Evolutionary conservation across 2,797 vertebrate genomes (phyloP).

Genomic region (Tamandua tetradactyla): DNA sequence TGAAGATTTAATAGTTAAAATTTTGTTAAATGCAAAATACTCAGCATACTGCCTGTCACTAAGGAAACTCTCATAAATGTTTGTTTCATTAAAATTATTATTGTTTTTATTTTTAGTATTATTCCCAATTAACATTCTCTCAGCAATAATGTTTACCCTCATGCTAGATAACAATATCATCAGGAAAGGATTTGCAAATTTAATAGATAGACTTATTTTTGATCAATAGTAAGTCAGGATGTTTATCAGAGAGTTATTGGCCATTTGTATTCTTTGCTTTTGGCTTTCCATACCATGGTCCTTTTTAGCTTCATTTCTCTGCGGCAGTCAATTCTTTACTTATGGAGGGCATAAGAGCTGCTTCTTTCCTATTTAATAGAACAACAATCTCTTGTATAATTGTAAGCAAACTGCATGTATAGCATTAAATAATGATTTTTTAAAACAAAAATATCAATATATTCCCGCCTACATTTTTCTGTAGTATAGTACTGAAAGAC

Average conservation of each 20-base stretch:
- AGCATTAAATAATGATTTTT: neutral
- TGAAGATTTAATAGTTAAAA: neutral
- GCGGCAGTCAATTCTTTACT: neutral
- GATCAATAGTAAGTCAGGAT: neutral
- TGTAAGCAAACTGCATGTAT: neutral
- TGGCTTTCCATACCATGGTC: neutral
- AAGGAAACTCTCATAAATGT: neutral
- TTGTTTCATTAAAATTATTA: neutral
- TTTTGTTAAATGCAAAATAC: neutral
- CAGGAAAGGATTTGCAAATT: neutral
- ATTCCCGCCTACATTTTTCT: neutral
- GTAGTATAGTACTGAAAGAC: neutral
- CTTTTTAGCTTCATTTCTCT: neutral
- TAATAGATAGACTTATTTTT: neutral
- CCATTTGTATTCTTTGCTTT: neutral
- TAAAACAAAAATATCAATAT: neutral
- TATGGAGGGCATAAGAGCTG: neutral
- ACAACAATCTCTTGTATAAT: neutral
- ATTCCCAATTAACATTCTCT: slow-evolving; percentile 24
- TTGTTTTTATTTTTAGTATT: neutral
- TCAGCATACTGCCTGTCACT: neutral
- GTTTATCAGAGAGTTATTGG: neutral
- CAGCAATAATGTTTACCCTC: neutral
- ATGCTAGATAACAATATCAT: neutral
- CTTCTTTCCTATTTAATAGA: neutral